Evolutionary conservation across 2,888 invertebrate genomes (phyloP).

Genomic region (Rhabditophanes sp.): DNA sequence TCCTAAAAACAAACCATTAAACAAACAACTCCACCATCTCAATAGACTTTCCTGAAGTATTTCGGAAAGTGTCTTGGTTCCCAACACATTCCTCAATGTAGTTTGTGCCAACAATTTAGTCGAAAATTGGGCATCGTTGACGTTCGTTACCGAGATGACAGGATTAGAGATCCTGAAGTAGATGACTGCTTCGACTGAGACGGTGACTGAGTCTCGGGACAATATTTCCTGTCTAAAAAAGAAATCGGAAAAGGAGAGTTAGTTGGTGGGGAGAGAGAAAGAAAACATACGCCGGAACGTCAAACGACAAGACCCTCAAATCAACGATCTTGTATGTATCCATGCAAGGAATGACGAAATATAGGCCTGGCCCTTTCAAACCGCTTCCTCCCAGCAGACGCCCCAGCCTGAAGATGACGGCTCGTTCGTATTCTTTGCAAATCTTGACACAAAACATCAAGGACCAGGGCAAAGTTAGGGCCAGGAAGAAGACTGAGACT

Average conservation of each 20-base stretch:
- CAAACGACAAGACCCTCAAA: conserved; percentile 62
- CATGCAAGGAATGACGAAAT: conserved; percentile 62
- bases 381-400: conserved; percentile 60
- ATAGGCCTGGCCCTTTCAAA: conserved; percentile 56
- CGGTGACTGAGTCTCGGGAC: conserved; percentile 48
- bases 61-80: conserved; percentile 44
- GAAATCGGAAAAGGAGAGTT: background rate
- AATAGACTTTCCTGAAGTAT: conserved; percentile 43
- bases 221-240: conserved; percentile 51
- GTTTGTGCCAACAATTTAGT: conserved; percentile 61
- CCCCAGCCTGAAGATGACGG: conserved; percentile 72
- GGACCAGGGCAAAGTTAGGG: conserved; percentile 38
- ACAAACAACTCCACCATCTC: too few species aligned
- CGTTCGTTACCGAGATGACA: conserved; percentile 47
- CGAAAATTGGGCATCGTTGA: conserved; percentile 51
- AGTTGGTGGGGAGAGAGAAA: background rate
- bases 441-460: conserved; percentile 37
- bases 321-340: conserved; percentile 54
- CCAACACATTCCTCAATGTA: conserved; percentile 45
- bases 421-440: conserved; percentile 54
- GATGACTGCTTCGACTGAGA: conserved; percentile 46
- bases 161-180: conserved; percentile 39
- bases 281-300: conserved; percentile 65
- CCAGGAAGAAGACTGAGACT: conserved; percentile 29
- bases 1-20: too few species aligned